These are phyloP conservation scores for Mohoua ochrocephala DNA, from an alignment of 2,113 vertebrate species.

Conservation along the genomic window DNA sequence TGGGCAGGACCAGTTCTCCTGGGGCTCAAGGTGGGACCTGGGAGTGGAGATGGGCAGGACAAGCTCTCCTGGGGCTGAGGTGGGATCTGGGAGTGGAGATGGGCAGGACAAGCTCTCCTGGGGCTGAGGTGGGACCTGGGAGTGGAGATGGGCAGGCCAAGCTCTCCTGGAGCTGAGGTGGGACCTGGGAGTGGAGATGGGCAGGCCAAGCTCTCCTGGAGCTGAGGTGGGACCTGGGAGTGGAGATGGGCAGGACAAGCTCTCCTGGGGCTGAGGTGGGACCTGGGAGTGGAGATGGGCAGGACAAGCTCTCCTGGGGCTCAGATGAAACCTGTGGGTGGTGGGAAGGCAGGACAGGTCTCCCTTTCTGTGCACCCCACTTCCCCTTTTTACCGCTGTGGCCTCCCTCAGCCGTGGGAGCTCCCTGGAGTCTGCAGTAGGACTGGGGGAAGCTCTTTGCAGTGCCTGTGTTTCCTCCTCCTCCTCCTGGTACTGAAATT, in stretches of 20 bases:
- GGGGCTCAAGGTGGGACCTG: neutral
- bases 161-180: neutral
- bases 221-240: neutral
- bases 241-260: neutral
- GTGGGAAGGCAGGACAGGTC: neutral
- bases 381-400: neutral
- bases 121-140: neutral
- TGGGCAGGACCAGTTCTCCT: neutral
- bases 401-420: fast-evolving
- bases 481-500: neutral
- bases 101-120: neutral
- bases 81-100: neutral
- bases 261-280: neutral
- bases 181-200: neutral
- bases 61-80: neutral
- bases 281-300: neutral
- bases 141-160: neutral
- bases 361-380: neutral
- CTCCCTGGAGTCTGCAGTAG: neutral
- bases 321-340: neutral
- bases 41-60: neutral
- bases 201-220: neutral
- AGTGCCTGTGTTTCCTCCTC: neutral
- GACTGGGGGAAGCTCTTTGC: neutral
- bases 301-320: neutral